Evolutionary conservation across 1,140 invertebrate genomes (phyloP).

Genomic region (Himalopsyche phryganea): DNA sequence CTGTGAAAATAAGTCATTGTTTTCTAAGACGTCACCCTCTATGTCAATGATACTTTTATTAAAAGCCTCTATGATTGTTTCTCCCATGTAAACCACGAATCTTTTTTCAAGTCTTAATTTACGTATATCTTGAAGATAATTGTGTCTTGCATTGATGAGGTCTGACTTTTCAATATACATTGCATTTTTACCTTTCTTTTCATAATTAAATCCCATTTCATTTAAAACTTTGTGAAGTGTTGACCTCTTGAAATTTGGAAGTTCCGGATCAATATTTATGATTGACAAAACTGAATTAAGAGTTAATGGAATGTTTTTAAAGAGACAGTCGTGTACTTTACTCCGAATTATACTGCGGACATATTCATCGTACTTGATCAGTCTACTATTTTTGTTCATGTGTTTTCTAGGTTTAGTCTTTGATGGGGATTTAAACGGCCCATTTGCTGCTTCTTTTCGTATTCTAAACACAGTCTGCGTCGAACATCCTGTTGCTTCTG

Average conservation of each 20-base stretch:
- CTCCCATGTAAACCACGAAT: no score
- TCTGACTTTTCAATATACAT: constrained; percentile 8
- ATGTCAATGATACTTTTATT: no score
- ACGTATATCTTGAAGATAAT: constrained; percentile 5
- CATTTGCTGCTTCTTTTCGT: constrained; percentile 2
- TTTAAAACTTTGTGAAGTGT: constrained; percentile 12
- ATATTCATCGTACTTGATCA: constrained; percentile 6
- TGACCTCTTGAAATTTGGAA: constrained; percentile 11
- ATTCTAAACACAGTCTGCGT: constrained; percentile 12
- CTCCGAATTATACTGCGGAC: constrained; percentile 8
- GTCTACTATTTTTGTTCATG: constrained; percentile 11
- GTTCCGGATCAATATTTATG: constrained; percentile 1
- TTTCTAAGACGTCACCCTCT: no score
- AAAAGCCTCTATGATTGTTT: no score
- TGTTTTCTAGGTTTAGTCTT: constrained; percentile 9
- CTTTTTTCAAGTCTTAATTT: neutral
- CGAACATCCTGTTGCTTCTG: constrained; percentile 9
- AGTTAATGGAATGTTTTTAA: constrained; percentile 6
- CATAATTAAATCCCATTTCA: constrained; percentile 11
- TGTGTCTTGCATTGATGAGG: constrained; percentile 1
- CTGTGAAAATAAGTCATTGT: no score
- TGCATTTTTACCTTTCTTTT: constrained; percentile 8
- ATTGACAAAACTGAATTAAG: constrained; percentile 8
- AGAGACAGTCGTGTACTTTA: constrained; percentile 9
- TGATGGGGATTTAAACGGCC: constrained; percentile 5